phyloP scores from a whole-genome alignment of 2,797 vertebrate species.

The Pseudomugil gertrudae region DNA sequence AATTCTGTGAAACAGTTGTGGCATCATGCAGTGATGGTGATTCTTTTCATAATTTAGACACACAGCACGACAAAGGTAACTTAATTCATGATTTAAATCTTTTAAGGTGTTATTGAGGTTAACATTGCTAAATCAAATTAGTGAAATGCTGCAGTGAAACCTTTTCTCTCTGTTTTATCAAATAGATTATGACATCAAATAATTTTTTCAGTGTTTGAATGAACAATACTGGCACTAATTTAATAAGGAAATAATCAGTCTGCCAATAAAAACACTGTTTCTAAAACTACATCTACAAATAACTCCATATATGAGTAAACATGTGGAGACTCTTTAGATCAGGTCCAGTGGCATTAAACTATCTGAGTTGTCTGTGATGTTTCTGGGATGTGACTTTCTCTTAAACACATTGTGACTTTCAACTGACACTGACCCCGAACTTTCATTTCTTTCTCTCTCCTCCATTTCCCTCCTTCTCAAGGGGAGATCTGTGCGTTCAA shows the following conservation, averaged over 20 bases:
- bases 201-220: not conserved
- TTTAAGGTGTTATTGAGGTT: not conserved
- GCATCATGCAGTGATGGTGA: not conserved
- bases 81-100: not conserved
- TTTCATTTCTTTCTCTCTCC: not conserved
- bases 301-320: not conserved
- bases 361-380: too few relatives aligned
- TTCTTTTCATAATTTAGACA: not conserved
- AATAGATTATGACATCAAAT: not conserved
- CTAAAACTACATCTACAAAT: not conserved
- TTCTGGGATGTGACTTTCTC: too few relatives aligned
- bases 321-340: too few relatives aligned
- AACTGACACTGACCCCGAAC: constrained; percentile 31
- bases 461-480: constrained; percentile 50
- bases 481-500: constrained; percentile 97
- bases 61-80: not conserved
- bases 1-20: not conserved
- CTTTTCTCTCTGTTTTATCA: not conserved
- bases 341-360: too few relatives aligned
- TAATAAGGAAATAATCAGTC: not conserved
- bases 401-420: constrained; percentile 1
- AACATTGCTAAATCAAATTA: not conserved
- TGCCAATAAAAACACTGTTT: not conserved
- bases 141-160: not conserved
- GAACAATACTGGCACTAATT: not conserved